Percentiles rank a stretch among this genome's conserved stretches.
Conservation (phyloP, 2,888 invertebrate genomes). For the Phortica okadai region DNA sequence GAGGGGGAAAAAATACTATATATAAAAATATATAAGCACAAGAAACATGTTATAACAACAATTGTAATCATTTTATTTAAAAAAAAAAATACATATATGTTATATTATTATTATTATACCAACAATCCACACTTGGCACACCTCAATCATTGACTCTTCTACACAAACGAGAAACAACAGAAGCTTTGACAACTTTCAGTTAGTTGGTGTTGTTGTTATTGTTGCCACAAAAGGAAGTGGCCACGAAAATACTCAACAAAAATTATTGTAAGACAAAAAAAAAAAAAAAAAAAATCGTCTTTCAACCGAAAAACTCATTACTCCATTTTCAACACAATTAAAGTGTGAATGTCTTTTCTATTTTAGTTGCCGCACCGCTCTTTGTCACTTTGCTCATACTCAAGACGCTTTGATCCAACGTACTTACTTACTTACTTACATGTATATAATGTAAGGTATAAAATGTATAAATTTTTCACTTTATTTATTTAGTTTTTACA, state of each 20-base stretch:
- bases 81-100: no score
- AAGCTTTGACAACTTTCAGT: no score
- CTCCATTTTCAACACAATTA: conserved; percentile 30
- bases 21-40: not conserved
- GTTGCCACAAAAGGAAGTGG: no score
- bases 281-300: no score
- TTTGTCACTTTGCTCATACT: not conserved
- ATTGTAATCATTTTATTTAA: no score
- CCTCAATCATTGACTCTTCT: no score
- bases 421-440: not conserved
- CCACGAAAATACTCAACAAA: not conserved
- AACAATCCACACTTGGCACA: no score
- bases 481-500: conserved; percentile 18
- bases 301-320: conserved; percentile 24
- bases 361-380: not conserved
- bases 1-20: not conserved
- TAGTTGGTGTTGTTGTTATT: no score
- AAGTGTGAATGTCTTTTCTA: conserved; percentile 26
- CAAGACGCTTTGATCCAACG: no score
- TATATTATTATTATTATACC: no score
- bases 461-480: not conserved
- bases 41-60: no score
- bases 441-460: not conserved
- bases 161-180: no score
- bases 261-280: not conserved